These are phyloP conservation scores for Thaumatotibia leucotreta DNA, from an alignment of 1,140 invertebrate genomes.

Conservation along the genomic window DNA sequence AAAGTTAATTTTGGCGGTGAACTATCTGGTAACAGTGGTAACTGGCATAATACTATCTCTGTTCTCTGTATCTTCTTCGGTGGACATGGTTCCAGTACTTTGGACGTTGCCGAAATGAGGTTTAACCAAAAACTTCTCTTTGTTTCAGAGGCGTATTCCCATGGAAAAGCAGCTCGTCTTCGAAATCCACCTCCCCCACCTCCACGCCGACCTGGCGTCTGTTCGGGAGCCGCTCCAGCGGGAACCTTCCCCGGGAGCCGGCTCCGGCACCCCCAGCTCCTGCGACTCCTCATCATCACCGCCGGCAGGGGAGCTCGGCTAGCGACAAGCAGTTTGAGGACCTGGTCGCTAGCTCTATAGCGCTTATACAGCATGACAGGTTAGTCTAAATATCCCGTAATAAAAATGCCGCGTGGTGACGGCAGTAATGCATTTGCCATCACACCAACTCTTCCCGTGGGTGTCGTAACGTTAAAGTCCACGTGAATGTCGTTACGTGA, in stretches of 20 bases:
- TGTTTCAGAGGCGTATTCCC: conserved; percentile 81
- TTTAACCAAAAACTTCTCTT: conserved; percentile 33
- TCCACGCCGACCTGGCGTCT: conserved; percentile 46
- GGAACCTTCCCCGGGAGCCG: conserved; percentile 46
- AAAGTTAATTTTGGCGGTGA: too few relatives aligned
- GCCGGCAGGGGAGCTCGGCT: conserved; percentile 66
- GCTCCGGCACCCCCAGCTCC: conserved; percentile 60
- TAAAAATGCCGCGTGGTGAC: too few relatives aligned
- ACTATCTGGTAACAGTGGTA: too few relatives aligned
- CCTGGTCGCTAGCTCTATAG: conserved; percentile 79
- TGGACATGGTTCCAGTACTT: too few relatives aligned
- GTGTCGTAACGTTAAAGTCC: too few relatives aligned
- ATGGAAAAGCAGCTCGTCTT: conserved; percentile 76
- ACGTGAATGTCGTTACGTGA: too few relatives aligned
- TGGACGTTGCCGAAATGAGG: too few relatives aligned
- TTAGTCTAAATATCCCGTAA: conserved; percentile 30
- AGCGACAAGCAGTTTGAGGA: conserved; percentile 76
- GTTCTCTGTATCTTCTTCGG: too few relatives aligned
- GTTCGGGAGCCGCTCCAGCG: conserved; percentile 62
- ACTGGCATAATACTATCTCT: too few relatives aligned
- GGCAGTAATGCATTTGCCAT: too few relatives aligned
- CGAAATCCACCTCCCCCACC: conserved; percentile 34
- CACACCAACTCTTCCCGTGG: too few relatives aligned
- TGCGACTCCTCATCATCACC: conserved; percentile 68
- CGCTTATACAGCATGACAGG: conserved; percentile 79